Base-by-base conservation (phyloP, 2,797 vertebrate genomes). In the Rhinella marina region DNA sequence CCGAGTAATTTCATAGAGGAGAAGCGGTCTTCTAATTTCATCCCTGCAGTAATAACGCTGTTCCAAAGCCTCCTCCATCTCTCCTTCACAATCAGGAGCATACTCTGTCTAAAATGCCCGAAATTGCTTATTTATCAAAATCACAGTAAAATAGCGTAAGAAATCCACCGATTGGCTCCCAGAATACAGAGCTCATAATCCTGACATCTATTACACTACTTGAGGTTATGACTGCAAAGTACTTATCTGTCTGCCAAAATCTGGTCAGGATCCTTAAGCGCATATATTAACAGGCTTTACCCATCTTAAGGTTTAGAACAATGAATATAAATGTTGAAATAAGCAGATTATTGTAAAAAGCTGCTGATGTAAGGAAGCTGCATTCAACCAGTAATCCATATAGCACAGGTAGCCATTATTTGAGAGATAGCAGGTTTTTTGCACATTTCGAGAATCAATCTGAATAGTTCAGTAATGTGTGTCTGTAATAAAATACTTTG, bases 261-360 rank as follows among this genome's bases (percentile, higher is more conserved):
- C 50, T 54, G 50, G 48, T 52, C 75, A 77, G 25, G 48, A 77
- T 25, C 75, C 50, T 52, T 54, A 75, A 77, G 27, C 23, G 75
- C 75, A 77, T 77, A 77, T 23, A 77, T 77, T 54, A 77, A 23
- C 50, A 3, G 13, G 50, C 32, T 77, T 77, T 54, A 77, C 48
- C 75, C 48, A 50, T 75, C 41, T 50, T n/a, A 50, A 52, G 72
- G 2, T 52, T 75, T 50, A 25, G 48, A 54, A 77, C 75, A 77
- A 77, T 77, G 75, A 77, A 75, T 75, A 75, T 52, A 50, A 75
- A 77, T 77, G 23, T 50, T 8, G 12, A 25, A 77, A 54, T 52
- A 54, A 54, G 48, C 23, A 75, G 75, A 77, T 76, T 77, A 77
- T 13, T 25, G n/a, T 7, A 25, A 54, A 75, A 75, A 50, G 21